Conservation (phyloP, 2,888 invertebrate species). For the Podabrus alpinus region DNA sequence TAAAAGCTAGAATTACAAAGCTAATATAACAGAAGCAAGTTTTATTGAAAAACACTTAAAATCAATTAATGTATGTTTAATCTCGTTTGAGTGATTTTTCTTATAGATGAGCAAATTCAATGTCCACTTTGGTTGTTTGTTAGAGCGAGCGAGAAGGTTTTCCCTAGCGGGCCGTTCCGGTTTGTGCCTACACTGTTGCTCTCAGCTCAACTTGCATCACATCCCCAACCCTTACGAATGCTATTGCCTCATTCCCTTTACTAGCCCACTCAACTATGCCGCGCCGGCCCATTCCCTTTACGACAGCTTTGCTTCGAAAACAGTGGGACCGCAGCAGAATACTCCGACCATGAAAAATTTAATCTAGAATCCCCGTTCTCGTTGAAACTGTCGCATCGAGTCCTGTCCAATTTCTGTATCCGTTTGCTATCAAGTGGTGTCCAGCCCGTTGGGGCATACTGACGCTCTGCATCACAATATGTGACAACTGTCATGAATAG, state of each 20-base stretch:
- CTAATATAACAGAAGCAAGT: not conserved
- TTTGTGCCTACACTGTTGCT: conserved; percentile 43
- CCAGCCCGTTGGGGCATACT: conserved; percentile 37
- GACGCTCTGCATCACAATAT: conserved; percentile 38
- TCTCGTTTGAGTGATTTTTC: conserved; percentile 53
- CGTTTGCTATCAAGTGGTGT: conserved; percentile 41
- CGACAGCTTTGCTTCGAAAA: conserved; percentile 33
- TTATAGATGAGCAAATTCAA: conserved; percentile 17
- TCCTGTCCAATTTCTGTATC: conserved; percentile 33
- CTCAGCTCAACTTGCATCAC: conserved; percentile 34
- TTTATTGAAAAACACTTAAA: not conserved
- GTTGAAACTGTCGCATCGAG: conserved; percentile 41
- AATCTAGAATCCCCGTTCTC: conserved; percentile 46
- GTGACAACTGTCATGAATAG: conserved; percentile 40
- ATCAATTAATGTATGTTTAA: conserved; percentile 37
- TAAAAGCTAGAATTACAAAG: not conserved
- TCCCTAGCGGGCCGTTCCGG: conserved; percentile 46
- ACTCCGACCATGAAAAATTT: conserved; percentile 50
- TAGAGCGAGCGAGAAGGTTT: conserved; percentile 37
- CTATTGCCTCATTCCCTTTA: conserved; percentile 32
- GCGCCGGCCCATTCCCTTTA: conserved; percentile 41
- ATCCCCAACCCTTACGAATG: conserved; percentile 19
- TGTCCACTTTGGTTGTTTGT: conserved; percentile 40
- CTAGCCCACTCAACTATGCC: conserved; percentile 32
- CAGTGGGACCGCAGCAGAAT: conserved; percentile 40